phyloP scores from a whole-genome alignment of 2,888 invertebrate species.

The Meganola albula region DNA sequence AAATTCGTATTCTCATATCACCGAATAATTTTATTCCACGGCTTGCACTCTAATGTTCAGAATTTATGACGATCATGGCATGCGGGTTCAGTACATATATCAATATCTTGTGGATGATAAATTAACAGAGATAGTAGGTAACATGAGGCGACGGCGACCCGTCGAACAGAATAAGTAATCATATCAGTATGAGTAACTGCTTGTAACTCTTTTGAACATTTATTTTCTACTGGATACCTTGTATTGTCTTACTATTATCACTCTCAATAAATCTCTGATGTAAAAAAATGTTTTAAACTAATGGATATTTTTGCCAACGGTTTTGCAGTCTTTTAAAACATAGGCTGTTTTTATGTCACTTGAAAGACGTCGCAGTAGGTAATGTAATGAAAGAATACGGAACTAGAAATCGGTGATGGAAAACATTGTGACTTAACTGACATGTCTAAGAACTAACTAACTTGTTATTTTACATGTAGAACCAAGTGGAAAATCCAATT shows the following conservation, averaged over 20 bases:
- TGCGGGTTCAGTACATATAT: constrained; percentile 47
- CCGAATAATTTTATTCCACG: no score
- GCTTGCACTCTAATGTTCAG: no score
- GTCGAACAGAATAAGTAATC: constrained; percentile 29
- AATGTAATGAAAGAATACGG: no score
- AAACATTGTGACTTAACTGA: no score
- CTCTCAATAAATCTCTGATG: neutral
- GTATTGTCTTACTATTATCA: constrained; percentile 24
- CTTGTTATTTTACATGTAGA: no score
- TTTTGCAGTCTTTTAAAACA: neutral
- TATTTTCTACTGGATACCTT: constrained; percentile 27
- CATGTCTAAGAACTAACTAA: no score
- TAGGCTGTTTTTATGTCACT: neutral
- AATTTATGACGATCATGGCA: constrained; percentile 41
- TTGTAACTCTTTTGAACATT: constrained; percentile 22
- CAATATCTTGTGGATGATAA: constrained; percentile 63
- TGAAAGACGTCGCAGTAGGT: no score
- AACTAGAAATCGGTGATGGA: no score
- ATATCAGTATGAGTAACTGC: constrained; percentile 31
- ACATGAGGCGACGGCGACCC: constrained; percentile 40
- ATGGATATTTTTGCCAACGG: neutral
- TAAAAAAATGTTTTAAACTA: neutral
- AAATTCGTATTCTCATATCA: no score
- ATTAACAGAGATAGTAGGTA: constrained; percentile 53
- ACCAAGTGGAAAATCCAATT: no score